Conservation (phyloP, 1,140 invertebrate genomes). For the Bombus balteatus region DNA sequence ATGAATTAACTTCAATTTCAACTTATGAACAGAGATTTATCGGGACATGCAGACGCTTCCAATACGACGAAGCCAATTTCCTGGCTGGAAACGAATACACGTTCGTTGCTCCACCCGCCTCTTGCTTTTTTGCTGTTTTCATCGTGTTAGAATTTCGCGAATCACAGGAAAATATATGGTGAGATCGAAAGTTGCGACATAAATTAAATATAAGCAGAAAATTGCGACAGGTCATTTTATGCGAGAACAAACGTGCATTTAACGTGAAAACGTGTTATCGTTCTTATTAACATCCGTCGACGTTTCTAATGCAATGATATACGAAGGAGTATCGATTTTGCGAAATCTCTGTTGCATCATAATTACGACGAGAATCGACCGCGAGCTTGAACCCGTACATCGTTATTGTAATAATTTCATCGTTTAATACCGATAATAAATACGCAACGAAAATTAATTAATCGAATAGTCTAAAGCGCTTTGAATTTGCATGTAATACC, state of each 20-base stretch:
- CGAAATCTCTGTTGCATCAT: background rate
- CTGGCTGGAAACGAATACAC: background rate
- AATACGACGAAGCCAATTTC: constrained; percentile 36
- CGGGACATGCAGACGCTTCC: background rate
- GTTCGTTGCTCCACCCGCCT: background rate
- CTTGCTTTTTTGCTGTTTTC: background rate
- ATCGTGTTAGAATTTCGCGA: background rate
- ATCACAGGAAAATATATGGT: background rate
- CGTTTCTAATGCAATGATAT: background rate
- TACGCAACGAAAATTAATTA: constrained; percentile 14
- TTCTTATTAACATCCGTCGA: background rate
- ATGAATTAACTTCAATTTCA: too few species aligned
- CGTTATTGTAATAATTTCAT: background rate
- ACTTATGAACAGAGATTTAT: background rate
- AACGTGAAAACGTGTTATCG: background rate
- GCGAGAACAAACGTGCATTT: background rate
- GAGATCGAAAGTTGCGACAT: background rate
- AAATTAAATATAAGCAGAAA: too few species aligned
- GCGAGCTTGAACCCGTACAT: background rate
- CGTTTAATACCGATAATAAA: background rate
- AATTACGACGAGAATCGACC: background rate
- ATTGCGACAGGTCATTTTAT: too few species aligned
- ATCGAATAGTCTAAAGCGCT: background rate
- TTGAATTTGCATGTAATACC: background rate
- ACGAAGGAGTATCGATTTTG: background rate